phyloP scores from a whole-genome alignment of 2,888 invertebrate species.

The Dryomyza anilis region DNA sequence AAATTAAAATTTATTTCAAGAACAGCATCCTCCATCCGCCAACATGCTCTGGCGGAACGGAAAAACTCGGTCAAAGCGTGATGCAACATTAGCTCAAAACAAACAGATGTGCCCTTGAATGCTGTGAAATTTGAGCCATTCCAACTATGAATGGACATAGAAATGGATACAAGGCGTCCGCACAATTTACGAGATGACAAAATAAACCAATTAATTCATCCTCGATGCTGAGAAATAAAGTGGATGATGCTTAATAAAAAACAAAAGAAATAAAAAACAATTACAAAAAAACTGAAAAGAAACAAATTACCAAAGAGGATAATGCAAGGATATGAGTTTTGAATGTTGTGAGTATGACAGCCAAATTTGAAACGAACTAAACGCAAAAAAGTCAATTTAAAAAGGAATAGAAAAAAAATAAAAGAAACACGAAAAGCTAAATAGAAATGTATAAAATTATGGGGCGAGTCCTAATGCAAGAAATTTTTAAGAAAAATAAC shows the following conservation, averaged over 20 bases:
- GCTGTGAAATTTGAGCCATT: neutral
- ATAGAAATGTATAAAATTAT: too few species aligned
- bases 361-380: too few species aligned
- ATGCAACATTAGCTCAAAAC: neutral
- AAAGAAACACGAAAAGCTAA: neutral
- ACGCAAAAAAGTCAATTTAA: neutral
- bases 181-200: slow-evolving; percentile 7
- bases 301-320: neutral
- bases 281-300: too few species aligned
- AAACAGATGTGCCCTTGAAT: neutral
- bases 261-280: too few species aligned
- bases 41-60: neutral
- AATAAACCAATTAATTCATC: slow-evolving; percentile 2
- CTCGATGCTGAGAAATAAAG: neutral
- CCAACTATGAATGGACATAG: neutral
- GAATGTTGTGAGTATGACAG: slow-evolving; percentile 3
- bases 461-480: neutral
- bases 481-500: neutral
- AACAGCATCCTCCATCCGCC: neutral
- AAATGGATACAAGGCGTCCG: neutral
- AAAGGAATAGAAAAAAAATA: neutral
- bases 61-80: neutral
- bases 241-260: neutral
- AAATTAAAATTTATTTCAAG: too few species aligned
- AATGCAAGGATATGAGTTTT: neutral